Base-by-base conservation (phyloP, 2,797 vertebrate genomes). In the Mycteria americana region DNA sequence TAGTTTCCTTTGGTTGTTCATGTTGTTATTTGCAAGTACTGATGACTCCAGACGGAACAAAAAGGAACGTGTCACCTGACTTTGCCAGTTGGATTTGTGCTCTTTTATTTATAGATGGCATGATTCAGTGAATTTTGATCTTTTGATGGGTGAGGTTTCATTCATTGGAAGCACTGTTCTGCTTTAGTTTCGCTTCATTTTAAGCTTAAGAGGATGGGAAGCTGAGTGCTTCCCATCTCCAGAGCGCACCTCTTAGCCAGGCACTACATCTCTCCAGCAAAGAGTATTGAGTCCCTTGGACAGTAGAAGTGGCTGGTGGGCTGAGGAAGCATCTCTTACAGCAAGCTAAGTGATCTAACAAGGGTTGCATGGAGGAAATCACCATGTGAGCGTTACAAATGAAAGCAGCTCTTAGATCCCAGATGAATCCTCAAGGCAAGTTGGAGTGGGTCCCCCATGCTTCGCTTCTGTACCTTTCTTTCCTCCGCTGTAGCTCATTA, bases 21-120 rank as follows among this genome's bases (percentile, higher is more conserved):
- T 93, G 94, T 93, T 85, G 57, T 94, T 79, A 92, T 91, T 93
- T 97, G 60, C 70, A 93, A 96, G 53, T 90, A 50, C 60, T 69
- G 65, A 76, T 2, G 67, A 59, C 72, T 94, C 50, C 92, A 91
- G 79, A 78, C 23, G 83, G 74, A 95, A 86, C 85, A 95, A 88
- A 97, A 95, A 94, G 93, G 57, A 95, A 57, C 4, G 4, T 91
- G 84, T 90, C 88, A 81, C 75, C 54, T 78, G 62, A 39, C 27
- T 23, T 77, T 45, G 33, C 81, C 45, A 7, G 8, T 62, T 72
- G 69, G 73, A 81, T 96, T 91, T 87, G 46, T 88, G 18, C 80
- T 92, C 35, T 88, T 76, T 74, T 67, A 27, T 83, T 89, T 85
- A n/a, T 17, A 85, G 51, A 37, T 56, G 62, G 37, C 33, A 30